Base-by-base conservation (phyloP, 1,140 invertebrate genomes). In the Orussus abietinus region DNA sequence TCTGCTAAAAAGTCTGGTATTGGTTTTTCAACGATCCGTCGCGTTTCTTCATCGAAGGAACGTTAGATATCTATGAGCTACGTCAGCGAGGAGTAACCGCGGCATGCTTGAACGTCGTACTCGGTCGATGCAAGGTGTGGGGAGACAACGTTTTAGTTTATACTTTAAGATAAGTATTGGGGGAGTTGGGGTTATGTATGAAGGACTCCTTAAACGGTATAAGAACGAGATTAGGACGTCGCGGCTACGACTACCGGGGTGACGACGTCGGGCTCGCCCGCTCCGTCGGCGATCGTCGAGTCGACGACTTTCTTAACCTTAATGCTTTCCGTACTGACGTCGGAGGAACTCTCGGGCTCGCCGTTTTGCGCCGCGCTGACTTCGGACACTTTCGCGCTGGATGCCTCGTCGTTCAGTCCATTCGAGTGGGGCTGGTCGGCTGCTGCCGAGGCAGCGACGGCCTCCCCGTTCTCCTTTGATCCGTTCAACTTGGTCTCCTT, bases 301-400 rank as follows among this genome's bases (percentile, higher is more conserved):
- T 72, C 69, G 19, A 71, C 64, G 33, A 71, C 66, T 20, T 69
- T 69, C 50, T 68, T 69, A 20, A 66, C 61, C 49, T 69, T 70
- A 40, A 71, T 68, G 12, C 64, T 55, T 22, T 69, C 66, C 18
- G 60, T 49, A 38, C 52, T 55, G 38, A 20, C 44, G 22, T 61
- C 62, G 7, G 57, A 51, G 26, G 54, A 54, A 53, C 50, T 67
- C 53, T 56, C 64, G 40, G 46, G 52, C 19, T 55, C 56, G 14
- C 66, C 64, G 28, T 70, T 69, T 38, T 66, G 62, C 21, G 57
- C 52, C 6, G 50, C 45, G 22, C 54, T 39, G 5, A n/a, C n/a
- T n/a, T n/a, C n/a, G n/a, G n/a, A n/a, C 13, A 42, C 34, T 11
- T 45, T 41, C n/a, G 57, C 58, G 14, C 35, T 55, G 15, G 54